These are phyloP conservation scores for Caenorhabditis zanzibari DNA, from an alignment of 2,888 invertebrate species.

Conservation along the genomic window DNA sequence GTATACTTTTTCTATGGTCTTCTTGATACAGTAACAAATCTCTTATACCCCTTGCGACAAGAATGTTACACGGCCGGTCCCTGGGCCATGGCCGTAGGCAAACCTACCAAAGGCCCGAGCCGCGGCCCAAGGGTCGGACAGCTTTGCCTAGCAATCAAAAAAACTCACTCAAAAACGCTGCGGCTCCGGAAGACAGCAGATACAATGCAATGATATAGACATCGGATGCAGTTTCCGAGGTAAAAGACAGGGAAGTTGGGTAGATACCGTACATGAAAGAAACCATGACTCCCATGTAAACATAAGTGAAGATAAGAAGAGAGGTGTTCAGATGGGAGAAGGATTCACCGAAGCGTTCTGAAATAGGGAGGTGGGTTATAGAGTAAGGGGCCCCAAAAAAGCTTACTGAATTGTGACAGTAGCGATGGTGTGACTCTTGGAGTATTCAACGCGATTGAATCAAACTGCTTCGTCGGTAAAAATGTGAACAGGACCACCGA, in stretches of 20 bases:
- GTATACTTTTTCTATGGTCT: no score
- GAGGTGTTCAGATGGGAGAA: conserved; percentile 58
- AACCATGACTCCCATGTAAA: conserved; percentile 67
- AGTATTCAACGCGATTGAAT: conserved; percentile 62
- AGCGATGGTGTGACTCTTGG: conserved; percentile 46
- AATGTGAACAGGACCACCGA: conserved; percentile 60
- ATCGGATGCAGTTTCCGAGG: conserved; percentile 56
- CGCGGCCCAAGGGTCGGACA: no score
- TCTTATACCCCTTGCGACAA: no score
- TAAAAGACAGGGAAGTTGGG: conserved; percentile 66
- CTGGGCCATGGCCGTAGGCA: no score
- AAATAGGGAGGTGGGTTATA: conserved; percentile 6
- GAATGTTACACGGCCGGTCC: no score
- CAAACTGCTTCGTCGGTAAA: conserved; percentile 66
- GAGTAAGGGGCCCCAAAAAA: no score
- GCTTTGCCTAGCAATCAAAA: no score
- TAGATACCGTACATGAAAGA: conserved; percentile 68
- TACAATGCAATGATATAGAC: conserved; percentile 65
- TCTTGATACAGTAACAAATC: no score
- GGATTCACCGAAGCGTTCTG: conserved; percentile 57
- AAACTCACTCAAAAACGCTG: conserved; percentile 62
- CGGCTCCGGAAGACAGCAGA: conserved; percentile 59
- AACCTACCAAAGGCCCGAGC: no score
- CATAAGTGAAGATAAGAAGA: conserved; percentile 61
- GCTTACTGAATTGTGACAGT: conserved; percentile 52